Evolutionary conservation across 92 coral and sea anemone genomes (phyloP), one percentile per base, ranked within the genome.

Genomic region (Epizoanthus stellaris): DNA sequence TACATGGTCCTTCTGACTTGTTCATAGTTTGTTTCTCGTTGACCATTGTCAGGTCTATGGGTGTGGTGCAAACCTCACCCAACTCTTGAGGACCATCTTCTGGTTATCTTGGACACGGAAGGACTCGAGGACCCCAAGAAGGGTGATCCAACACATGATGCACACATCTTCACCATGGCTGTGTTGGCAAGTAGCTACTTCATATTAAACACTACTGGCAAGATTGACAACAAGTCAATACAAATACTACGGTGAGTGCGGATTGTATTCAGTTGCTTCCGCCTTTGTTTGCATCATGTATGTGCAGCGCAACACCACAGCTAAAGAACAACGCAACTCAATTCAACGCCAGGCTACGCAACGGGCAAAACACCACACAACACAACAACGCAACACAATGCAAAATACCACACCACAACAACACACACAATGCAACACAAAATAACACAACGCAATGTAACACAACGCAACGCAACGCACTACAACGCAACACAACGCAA

Each of bases 11-110:
- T 38, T 30, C 36, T 30, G 36, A 30, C 36, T 52, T 9, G 15
- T 30, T 13, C 8, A 71, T 5, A 17, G 2, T 16, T 43, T 19
- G 59, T 10, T 59, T 60, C 3, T 57, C 56, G 56, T 52, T 62
- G 5, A 30, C n/a, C 6, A 10, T 59, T 38, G 40, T 56, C 45
- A 77, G 82, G 68, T 39, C 68, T 77, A 21, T 77, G 82, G 82
- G 82, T 77, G 36, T 77, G 82, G 82, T 77, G 82, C 14, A 77
- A 77, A 56, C 82, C 82, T 57, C 82, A 77, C 59, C 82, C 82
- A 0, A 77, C 82, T 20, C 59, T 77, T 5, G 42, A 77, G 57
- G 59, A 77, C 62, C 82, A 77, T 36, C 25, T 77, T 54, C 47
- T 77, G 69, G 82, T 61, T 9, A 69, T 77, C 15, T 39, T 77